These are phyloP conservation scores for Semaprochilodus insignis DNA, from an alignment of 2,797 vertebrate genomes.

Conservation along the genomic window DNA sequence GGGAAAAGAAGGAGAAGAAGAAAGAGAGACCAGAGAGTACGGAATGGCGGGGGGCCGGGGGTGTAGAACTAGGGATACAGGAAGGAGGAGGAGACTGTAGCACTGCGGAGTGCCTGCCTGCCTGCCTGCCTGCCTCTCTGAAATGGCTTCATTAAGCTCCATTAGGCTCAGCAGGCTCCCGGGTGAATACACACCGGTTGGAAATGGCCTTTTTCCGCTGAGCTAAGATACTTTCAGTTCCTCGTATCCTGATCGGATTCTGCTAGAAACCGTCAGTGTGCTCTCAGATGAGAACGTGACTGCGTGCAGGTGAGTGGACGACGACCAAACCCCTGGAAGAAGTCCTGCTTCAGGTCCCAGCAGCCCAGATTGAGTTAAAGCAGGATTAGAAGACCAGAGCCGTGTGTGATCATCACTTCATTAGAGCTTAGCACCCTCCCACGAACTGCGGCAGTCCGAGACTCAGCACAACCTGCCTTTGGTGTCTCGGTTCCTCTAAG, in stretches of 20 bases:
- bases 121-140: not conserved
- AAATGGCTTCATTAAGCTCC: conserved; percentile 27
- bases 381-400: not conserved
- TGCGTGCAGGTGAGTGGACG: not conserved
- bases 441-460: not conserved
- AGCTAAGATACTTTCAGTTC: not conserved
- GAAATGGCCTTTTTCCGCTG: not conserved
- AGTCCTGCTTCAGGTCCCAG: not conserved
- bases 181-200: not conserved
- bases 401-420: not conserved
- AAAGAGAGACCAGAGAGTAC: too few species aligned
- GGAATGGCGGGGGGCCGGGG: too few species aligned
- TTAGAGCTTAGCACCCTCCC: not conserved
- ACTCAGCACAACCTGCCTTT: not conserved
- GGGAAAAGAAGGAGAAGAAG: too few species aligned
- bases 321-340: not conserved
- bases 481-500: too few species aligned
- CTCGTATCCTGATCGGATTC: not conserved
- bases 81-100: not conserved
- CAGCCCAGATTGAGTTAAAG: not conserved
- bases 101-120: too few species aligned
- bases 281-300: not conserved
- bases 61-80: too few species aligned
- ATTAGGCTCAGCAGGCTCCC: not conserved
- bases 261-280: not conserved